phyloP scores from a whole-genome alignment of 64 coral and sea anemone species.

The Montipora efflorescens region DNA sequence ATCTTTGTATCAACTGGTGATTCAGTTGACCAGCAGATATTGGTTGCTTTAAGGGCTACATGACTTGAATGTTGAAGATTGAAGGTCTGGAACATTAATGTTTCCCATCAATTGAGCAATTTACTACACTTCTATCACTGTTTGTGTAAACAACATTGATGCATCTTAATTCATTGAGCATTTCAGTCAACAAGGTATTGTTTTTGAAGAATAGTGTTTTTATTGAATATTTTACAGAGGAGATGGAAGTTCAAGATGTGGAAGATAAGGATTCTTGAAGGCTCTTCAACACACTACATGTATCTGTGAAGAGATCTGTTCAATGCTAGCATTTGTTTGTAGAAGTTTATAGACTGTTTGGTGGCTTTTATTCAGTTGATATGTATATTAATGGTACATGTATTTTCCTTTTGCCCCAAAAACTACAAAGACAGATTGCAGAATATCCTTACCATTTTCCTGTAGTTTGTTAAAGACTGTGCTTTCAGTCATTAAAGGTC shows the following conservation, averaged over 20 bases:
- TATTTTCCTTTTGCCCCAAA: not conserved
- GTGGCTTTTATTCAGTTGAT: not conserved
- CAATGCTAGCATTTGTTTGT: not conserved
- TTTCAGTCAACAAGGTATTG: not conserved
- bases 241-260: constrained; percentile 18
- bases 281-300: not conserved
- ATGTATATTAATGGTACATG: not conserved
- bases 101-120: too few relatives aligned
- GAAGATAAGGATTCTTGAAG: constrained; percentile 12
- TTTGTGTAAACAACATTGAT: not conserved
- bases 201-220: not conserved
- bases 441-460: too few relatives aligned
- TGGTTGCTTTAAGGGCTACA: too few relatives aligned
- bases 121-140: too few relatives aligned
- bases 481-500: too few relatives aligned
- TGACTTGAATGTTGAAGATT: too few relatives aligned
- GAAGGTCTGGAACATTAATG: too few relatives aligned
- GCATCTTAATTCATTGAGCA: not conserved
- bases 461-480: too few relatives aligned
- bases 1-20: too few relatives aligned
- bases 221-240: not conserved
- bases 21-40: too few relatives aligned
- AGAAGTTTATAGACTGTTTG: not conserved
- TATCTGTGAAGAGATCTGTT: not conserved
- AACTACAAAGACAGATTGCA: not conserved